Conservation (phyloP, 2,113 vertebrate species). For the Felis catus region F.catus_Fca126_mat1.0 CM031420.1:143409001-143409500, state of each 20-base stretch:
- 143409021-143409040: too few relatives aligned
- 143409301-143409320: not conserved
- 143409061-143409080: too few relatives aligned
- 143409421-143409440: not conserved
- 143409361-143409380: not conserved
- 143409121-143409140: not conserved
- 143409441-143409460: not conserved
- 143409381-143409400: not conserved
- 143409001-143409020: too few relatives aligned
- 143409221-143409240: not conserved
- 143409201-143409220: not conserved
- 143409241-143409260: not conserved
- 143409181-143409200: not conserved
- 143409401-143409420: not conserved
- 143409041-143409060: too few relatives aligned
- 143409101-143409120: too few relatives aligned
- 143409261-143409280: not conserved
- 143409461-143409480: not conserved
- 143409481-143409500: not conserved
- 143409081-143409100: too few relatives aligned
- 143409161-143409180: not conserved
- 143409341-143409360: not conserved
- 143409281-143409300: not conserved
- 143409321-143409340: not conserved
- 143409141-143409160: not conserved